phyloP scores from a whole-genome alignment of 2,113 vertebrate genomes.

The Anguilla rostrata region DNA sequence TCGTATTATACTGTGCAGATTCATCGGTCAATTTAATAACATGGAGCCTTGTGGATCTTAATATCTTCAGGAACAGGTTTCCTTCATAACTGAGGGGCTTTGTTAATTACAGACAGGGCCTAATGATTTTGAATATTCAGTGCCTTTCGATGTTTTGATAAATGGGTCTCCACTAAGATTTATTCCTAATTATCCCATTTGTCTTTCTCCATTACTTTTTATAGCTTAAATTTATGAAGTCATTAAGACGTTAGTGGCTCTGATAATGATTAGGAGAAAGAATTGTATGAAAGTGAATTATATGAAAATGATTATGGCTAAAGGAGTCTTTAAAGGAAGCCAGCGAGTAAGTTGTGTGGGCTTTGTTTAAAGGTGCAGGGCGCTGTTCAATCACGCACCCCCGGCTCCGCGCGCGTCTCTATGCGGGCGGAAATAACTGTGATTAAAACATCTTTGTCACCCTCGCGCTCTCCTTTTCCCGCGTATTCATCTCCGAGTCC shows the following conservation, averaged over 20 bases:
- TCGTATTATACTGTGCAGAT: constrained; percentile 84
- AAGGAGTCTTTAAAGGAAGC: constrained; percentile 80
- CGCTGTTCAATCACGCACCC: constrained; percentile 37
- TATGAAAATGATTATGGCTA: constrained; percentile 84
- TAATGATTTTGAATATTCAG: constrained; percentile 98
- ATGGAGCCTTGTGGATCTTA: constrained; percentile 87
- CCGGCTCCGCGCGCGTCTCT: constrained; percentile 47
- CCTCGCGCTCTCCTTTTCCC: constrained; percentile 33
- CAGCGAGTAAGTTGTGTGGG: constrained; percentile 54
- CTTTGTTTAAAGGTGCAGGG: constrained; percentile 71
- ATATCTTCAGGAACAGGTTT: constrained; percentile 87
- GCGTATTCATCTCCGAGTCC: constrained; percentile 47
- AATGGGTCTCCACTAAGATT: constrained; percentile 95
- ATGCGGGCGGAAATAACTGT: constrained; percentile 59
- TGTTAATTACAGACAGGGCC: constrained; percentile 89
- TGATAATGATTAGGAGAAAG: constrained; percentile 86
- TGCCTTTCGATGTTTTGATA: constrained; percentile 93
- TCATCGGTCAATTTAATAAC: constrained; percentile 92
- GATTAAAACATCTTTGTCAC: constrained; percentile 71
- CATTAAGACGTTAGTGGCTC: constrained; percentile 88
- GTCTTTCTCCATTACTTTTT: constrained; percentile 99
- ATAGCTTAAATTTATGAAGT: constrained; percentile 99
- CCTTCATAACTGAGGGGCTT: constrained; percentile 81
- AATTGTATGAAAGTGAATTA: constrained; percentile 87
- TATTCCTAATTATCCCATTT: constrained; percentile 99